Evolutionary conservation across 2,888 invertebrate species (phyloP).

Genomic region (Dicranocentrus wangi): DNA sequence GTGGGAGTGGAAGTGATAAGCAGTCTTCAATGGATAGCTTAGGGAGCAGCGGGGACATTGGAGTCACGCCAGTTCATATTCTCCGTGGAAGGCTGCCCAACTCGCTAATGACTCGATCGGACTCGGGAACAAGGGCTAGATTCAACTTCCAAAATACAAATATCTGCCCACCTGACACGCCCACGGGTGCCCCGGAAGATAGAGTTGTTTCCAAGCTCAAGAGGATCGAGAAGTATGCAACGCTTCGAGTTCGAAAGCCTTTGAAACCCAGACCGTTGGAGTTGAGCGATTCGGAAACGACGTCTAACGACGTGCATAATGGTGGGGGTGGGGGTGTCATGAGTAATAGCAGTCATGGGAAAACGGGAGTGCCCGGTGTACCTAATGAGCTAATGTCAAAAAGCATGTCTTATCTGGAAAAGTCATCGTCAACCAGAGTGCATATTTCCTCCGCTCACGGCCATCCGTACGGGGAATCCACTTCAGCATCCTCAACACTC

Average conservation of each 20-base stretch:
- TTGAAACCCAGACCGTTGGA: constrained; percentile 60
- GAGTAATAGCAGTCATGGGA: constrained; percentile 22
- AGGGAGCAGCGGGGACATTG: constrained; percentile 67
- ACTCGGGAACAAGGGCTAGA: constrained; percentile 67
- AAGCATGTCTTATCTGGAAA: constrained; percentile 72
- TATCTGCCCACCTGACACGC: constrained; percentile 22
- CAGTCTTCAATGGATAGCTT: constrained; percentile 72
- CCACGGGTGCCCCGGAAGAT: constrained; percentile 60
- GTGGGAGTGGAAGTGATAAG: constrained; percentile 72
- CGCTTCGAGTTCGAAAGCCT: constrained; percentile 68
- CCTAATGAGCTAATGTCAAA: constrained; percentile 71
- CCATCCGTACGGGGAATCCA: constrained; percentile 40
- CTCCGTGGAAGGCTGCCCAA: constrained; percentile 50
- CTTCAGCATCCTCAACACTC: constrained; percentile 59
- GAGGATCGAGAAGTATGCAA: constrained; percentile 72
- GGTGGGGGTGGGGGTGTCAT: neutral
- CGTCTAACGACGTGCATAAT: constrained; percentile 7
- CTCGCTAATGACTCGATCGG: constrained; percentile 67
- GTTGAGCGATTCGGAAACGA: constrained; percentile 49
- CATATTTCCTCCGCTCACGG: constrained; percentile 63
- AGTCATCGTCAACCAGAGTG: constrained; percentile 65
- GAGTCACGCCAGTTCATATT: constrained; percentile 54
- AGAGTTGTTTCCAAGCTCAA: constrained; percentile 66
- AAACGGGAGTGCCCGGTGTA: constrained; percentile 55
- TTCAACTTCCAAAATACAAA: constrained; percentile 65